Percentiles rank a stretch among this genome's conserved stretches.
Conservation (phyloP, 2,797 vertebrate species). For the Hipposideros larvatus region DNA sequence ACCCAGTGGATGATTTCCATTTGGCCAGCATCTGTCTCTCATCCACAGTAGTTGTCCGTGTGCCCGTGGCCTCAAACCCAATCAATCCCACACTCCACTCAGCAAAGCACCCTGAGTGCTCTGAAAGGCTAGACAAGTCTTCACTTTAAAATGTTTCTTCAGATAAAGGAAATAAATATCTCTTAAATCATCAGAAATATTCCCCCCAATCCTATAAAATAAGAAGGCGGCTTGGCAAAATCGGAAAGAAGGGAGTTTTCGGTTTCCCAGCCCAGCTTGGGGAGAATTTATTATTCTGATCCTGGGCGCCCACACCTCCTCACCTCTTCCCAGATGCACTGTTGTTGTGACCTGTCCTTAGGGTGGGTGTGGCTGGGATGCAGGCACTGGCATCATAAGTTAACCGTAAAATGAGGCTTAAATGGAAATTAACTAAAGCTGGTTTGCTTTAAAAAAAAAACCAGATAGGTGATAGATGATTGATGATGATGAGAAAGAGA, state of each 20-base stretch:
- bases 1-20: background rate
- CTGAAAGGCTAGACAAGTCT: background rate
- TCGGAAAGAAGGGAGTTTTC: background rate
- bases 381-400: background rate
- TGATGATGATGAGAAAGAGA: background rate
- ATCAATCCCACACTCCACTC: background rate
- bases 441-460: background rate
- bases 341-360: slow-evolving; percentile 11
- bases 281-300: background rate
- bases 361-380: background rate
- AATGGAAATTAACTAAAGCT: slow-evolving; percentile 33
- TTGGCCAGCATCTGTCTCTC: background rate
- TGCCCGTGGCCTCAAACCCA: background rate
- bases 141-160: background rate
- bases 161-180: background rate
- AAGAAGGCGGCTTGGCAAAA: background rate
- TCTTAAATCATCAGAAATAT: slow-evolving; percentile 43
- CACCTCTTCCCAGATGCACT: background rate
- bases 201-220: background rate
- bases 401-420: background rate
- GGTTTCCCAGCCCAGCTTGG: background rate
- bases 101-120: background rate
- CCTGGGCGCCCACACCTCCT: accelerated
- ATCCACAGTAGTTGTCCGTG: accelerated
- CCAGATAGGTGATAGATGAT: background rate